Evolutionary conservation across 2,797 vertebrate genomes (phyloP).

Genomic region (Paratrypauchen microcephalus): DNA sequence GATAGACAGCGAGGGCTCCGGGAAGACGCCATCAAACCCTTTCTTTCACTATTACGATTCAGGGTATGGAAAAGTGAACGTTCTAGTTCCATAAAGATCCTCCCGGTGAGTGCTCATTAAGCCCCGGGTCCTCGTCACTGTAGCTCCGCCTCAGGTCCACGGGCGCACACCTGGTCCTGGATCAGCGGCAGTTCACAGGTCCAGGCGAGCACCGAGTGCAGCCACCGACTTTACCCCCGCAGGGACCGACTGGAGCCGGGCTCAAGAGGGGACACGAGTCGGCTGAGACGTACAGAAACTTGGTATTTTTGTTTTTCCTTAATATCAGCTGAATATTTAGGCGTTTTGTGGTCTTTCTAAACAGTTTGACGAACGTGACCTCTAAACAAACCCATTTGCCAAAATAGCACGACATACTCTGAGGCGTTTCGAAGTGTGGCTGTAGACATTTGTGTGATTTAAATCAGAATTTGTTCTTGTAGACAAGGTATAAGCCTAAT

Average conservation of each 20-base stretch:
- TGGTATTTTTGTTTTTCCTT: background rate
- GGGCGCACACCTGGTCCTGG: constrained; percentile 51
- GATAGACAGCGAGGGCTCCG: background rate
- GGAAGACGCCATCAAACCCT: constrained; percentile 3
- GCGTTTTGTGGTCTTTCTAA: background rate
- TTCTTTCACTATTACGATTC: background rate
- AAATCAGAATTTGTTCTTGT: too few relatives aligned
- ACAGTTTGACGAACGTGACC: background rate
- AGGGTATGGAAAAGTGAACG: background rate
- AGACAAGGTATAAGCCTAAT: background rate
- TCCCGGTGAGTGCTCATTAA: background rate
- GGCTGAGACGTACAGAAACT: background rate
- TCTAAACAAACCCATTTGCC: too few relatives aligned
- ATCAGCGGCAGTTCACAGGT: constrained; percentile 36
- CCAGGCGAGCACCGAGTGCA: constrained; percentile 2
- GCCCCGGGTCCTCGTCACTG: background rate
- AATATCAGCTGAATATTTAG: background rate
- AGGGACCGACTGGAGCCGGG: background rate
- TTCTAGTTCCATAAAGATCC: background rate
- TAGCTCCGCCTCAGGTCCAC: constrained; percentile 32
- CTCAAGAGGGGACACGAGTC: background rate
- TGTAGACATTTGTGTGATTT: too few relatives aligned
- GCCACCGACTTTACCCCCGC: background rate
- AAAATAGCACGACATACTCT: too few relatives aligned
- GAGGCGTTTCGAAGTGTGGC: too few relatives aligned